Percentiles rank a stretch among this genome's conserved stretches.
These are phyloP conservation scores for Macrosteles quadrilineatus DNA, from an alignment of 1,140 invertebrate genomes.

Conservation along the genomic window DNA sequence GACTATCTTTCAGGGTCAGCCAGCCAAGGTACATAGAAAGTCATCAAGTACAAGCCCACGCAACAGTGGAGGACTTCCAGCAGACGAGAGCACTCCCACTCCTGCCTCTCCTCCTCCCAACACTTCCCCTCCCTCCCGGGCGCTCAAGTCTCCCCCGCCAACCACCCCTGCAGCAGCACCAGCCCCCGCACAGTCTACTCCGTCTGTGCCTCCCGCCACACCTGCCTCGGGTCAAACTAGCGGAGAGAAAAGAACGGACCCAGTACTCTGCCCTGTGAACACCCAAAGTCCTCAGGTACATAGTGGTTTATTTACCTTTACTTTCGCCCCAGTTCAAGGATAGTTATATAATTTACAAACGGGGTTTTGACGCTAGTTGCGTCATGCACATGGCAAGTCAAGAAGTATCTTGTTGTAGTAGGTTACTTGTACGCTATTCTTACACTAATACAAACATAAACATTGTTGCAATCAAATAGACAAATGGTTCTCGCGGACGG, in stretches of 20 bases:
- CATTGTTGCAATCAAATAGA: too few relatives aligned
- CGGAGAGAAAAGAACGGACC: conserved; percentile 42
- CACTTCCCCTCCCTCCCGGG: conserved; percentile 48
- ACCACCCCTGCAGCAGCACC: conserved; percentile 49
- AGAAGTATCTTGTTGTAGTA: too few relatives aligned
- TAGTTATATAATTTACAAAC: too few relatives aligned
- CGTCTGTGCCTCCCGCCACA: conserved; percentile 48
- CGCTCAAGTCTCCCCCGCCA: conserved; percentile 33
- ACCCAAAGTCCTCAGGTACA: conserved; percentile 28
- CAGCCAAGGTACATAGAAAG: conserved; percentile 36
- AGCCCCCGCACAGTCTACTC: conserved; percentile 44
- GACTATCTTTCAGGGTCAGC: conserved; percentile 37
- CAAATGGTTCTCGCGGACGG: too few relatives aligned
- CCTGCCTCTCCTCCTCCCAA: conserved; percentile 45
- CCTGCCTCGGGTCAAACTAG: conserved; percentile 52
- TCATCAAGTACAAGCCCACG: conserved; percentile 44
- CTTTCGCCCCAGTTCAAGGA: too few relatives aligned
- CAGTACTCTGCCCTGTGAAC: conserved; percentile 36
- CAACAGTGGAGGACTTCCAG: not conserved
- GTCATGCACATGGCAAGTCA: too few relatives aligned
- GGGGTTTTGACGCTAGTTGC: too few relatives aligned
- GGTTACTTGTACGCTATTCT: too few relatives aligned
- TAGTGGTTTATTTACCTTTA: not conserved
- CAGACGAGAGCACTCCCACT: not conserved
- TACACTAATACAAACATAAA: too few relatives aligned